Evolutionary conservation across 1,140 invertebrate species (phyloP).

Genomic region (Drosophila equinoxialis): DNA sequence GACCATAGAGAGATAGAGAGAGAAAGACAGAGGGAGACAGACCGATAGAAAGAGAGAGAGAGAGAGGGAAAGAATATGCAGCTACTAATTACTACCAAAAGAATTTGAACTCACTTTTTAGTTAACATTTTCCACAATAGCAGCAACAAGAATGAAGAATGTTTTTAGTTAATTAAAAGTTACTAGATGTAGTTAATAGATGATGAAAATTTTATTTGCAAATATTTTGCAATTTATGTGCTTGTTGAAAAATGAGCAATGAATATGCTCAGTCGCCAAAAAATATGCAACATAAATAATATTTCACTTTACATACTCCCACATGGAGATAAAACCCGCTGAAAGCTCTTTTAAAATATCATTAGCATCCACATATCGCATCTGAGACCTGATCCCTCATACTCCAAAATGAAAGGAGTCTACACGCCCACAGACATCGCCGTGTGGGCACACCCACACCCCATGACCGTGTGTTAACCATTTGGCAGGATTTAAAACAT

Average conservation of each 20-base stretch:
- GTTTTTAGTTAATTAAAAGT: conserved; percentile 1
- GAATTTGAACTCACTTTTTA: no score
- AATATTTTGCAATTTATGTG: background rate
- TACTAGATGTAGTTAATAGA: conserved; percentile 5
- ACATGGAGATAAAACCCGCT: conserved; percentile 25
- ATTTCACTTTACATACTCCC: conserved; percentile 48
- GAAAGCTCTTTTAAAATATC: conserved; percentile 77
- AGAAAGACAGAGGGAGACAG: no score
- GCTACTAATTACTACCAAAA: no score
- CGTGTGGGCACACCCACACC: conserved; percentile 3
- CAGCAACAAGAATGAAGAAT: no score
- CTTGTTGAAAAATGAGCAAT: conserved; percentile 26
- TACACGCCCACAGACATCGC: conserved; percentile 30
- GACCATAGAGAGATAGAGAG: no score
- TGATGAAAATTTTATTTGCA: background rate
- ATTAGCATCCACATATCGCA: conserved; percentile 73
- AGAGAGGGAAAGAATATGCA: no score
- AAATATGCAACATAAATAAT: conserved; percentile 61
- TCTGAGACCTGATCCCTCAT: conserved; percentile 58
- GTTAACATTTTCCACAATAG: no score
- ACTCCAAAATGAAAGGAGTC: conserved; percentile 18
- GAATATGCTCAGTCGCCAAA: conserved; percentile 45
- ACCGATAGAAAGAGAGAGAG: no score
- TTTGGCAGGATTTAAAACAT: conserved; percentile 57
- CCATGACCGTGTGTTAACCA: conserved; percentile 1